Evolutionary conservation across 2,797 vertebrate species (phyloP).

Genomic region (Manis crassicaudata): DNA sequence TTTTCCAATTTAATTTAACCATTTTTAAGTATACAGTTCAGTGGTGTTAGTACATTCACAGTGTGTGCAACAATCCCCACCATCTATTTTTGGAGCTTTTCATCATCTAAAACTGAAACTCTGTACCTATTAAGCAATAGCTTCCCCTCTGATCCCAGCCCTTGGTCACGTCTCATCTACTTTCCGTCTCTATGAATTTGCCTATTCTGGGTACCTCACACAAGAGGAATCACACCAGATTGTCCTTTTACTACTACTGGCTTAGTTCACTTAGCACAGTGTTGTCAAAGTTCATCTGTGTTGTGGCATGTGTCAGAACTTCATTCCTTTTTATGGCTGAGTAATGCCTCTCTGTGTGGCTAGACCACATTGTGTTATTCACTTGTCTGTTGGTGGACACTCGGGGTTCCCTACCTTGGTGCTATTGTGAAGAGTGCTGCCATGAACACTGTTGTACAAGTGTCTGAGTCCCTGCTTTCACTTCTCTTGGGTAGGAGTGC

Average conservation of each 20-base stretch:
- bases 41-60: neutral
- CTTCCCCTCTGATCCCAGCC: neutral
- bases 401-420: neutral
- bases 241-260: neutral
- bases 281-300: neutral
- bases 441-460: rapidly evolving
- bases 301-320: neutral
- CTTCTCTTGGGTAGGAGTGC: neutral
- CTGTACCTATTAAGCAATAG: neutral
- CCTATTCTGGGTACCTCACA: neutral
- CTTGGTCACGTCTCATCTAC: neutral
- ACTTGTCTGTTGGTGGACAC: neutral
- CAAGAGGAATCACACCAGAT: neutral
- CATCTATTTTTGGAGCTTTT: neutral
- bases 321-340: neutral
- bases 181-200: neutral
- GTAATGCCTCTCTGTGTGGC: neutral
- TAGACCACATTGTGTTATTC: too few species aligned
- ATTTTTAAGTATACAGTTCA: neutral
- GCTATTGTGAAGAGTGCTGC: rapidly evolving
- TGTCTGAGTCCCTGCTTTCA: neutral
- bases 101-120: neutral
- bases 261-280: neutral
- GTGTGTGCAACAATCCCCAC: neutral
- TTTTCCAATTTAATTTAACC: neutral